Evolutionary conservation across 1,140 invertebrate genomes (phyloP).

Genomic region (Drosophila busckii): DNA sequence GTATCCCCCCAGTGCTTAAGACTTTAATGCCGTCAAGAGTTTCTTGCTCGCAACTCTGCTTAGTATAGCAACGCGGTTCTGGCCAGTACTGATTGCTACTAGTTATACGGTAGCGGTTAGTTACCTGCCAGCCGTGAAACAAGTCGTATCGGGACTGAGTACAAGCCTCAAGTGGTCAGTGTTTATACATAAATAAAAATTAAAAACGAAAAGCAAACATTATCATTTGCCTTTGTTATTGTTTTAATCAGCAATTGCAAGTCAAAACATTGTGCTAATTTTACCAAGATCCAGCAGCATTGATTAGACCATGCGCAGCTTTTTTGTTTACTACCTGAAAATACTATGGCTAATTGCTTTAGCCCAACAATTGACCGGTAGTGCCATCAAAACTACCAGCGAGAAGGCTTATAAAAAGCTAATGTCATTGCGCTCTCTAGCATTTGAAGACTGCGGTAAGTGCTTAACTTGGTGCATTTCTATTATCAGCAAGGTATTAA

Average conservation of each 20-base stretch:
- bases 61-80: too few relatives aligned
- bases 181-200: too few relatives aligned
- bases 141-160: constrained; percentile 33
- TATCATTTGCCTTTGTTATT: constrained; percentile 49
- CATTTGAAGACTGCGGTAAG: constrained; percentile 66
- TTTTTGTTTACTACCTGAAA: constrained; percentile 50
- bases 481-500: neutral
- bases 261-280: constrained; percentile 42
- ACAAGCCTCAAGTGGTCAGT: too few relatives aligned
- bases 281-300: constrained; percentile 33
- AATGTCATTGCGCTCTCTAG: constrained; percentile 40
- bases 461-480: constrained; percentile 3
- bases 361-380: constrained; percentile 19
- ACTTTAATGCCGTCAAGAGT: constrained; percentile 17
- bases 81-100: constrained; percentile 8
- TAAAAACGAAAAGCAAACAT: too few relatives aligned
- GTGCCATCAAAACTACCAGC: constrained; percentile 17
- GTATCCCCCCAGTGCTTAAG: constrained; percentile 47
- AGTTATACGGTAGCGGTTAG: constrained; percentile 28
- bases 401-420: constrained; percentile 54
- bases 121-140: constrained; percentile 39
- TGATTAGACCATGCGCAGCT: constrained; percentile 57
- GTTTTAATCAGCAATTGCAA: constrained; percentile 29
- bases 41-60: too few relatives aligned
- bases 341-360: constrained; percentile 43